Evolutionary conservation across 2,797 vertebrate genomes (phyloP), one percentile per base, ranked within the genome.

Genomic region (Enteromius argenteus): DNA sequence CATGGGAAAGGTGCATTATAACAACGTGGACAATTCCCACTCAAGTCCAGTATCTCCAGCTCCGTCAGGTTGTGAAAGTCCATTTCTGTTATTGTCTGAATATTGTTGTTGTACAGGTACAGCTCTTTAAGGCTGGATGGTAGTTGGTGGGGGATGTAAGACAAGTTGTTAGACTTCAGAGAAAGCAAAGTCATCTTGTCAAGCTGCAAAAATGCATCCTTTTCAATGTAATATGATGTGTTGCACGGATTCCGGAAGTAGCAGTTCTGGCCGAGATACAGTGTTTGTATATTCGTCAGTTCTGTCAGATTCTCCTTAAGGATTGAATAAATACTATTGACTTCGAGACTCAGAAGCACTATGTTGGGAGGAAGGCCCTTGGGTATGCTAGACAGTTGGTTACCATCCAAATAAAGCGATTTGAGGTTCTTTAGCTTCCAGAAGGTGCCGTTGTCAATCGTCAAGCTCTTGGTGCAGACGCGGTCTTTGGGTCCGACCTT

Each of bases 221-320:
- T 51, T 82, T 97, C 95, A 53, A 99, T 95, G 13, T 72, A 62
- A 90, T 96, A 99, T 0, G 97, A 96, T 30, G 81, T 87, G 75
- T 98, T 97, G 87, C 98, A 99, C 0, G 97, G 97, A 87, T 99
- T 99, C 76, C 98, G 95, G 87, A 93, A 98, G 90, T 99, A 99
- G 83, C 98, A 99, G 89, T 99, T 99, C 89, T 98, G 97, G 68
- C 98, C 96, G 1, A 99, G 93, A 71, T 97, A 98, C 83, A 99
- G 93, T 0, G 64, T 85, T 91, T 97, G 90, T 66, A 99, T 85
- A 72, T 96, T 96, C 58, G 39, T 81, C 58, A 99, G 90, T 79
- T 94, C 94, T 0, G 96, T 96, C 2, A 99, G 90, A 87, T 96
- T 97, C 39, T 87, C 86, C 89, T 92, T 95, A 4, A 83, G 91